phyloP scores from a whole-genome alignment of 1,140 invertebrate species.

The Trachymyrmex septentrionalis region DNA sequence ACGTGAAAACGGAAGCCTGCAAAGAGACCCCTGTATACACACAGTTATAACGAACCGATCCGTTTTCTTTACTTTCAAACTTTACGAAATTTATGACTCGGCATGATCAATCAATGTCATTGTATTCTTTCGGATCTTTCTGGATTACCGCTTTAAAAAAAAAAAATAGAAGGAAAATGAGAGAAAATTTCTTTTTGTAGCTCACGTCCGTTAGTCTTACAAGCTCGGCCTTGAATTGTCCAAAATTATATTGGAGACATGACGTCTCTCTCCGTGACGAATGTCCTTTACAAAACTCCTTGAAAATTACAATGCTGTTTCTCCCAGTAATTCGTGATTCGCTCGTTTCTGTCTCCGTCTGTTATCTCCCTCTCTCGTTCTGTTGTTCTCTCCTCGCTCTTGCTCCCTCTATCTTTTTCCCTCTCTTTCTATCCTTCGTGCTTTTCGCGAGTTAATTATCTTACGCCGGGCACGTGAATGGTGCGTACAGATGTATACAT shows the following conservation, averaged over 20 bases:
- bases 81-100: neutral
- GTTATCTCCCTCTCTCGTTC: constrained; percentile 3
- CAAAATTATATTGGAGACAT: constrained; percentile 61
- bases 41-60: neutral
- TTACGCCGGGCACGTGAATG: constrained; percentile 57
- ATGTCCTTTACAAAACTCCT: constrained; percentile 10
- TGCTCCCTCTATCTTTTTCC: neutral
- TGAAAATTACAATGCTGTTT: constrained; percentile 16
- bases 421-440: neutral
- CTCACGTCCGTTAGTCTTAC: constrained; percentile 20
- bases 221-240: constrained; percentile 66
- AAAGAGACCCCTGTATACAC: neutral
- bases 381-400: neutral
- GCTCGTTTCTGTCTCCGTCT: neutral
- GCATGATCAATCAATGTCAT: neutral
- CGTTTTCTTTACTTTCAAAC: neutral
- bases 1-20: neutral
- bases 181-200: neutral
- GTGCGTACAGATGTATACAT: constrained; percentile 45
- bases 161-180: neutral
- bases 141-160: neutral
- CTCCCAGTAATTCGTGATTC: neutral
- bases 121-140: neutral
- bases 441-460: constrained; percentile 53
- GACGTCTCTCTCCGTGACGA: constrained; percentile 7